Conservation (phyloP, 64 coral and sea anemone genomes). For the Platygyra sinensis region DNA sequence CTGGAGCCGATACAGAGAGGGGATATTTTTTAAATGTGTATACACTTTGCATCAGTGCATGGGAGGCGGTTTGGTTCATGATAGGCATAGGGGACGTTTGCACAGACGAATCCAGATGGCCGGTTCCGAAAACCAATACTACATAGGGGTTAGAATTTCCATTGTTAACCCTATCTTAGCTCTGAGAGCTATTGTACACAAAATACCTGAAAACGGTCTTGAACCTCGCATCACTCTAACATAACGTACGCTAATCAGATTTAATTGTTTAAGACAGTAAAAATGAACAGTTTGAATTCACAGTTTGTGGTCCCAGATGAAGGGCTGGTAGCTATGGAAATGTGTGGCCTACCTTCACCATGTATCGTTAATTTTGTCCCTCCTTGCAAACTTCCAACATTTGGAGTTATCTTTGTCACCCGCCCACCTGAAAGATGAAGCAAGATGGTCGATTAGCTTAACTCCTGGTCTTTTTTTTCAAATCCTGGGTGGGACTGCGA, state of each 20-base stretch:
- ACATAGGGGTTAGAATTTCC: not conserved
- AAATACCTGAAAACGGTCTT: not conserved
- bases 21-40: not conserved
- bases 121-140: not conserved
- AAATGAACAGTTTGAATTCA: no score
- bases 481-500: not conserved
- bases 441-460: not conserved
- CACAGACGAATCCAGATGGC: not conserved
- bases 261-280: no score
- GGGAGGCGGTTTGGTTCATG: no score
- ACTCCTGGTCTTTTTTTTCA: not conserved
- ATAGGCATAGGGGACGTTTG: not conserved
- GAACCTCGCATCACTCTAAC: no score
- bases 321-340: no score
- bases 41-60: not conserved
- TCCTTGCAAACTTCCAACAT: constrained; percentile 49
- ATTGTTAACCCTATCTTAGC: constrained; percentile 10
- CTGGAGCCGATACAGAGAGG: not conserved
- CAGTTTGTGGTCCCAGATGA: not conserved
- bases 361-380: constrained; percentile 53
- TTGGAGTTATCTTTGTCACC: constrained; percentile 37
- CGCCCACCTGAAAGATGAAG: constrained; percentile 37
- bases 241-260: no score
- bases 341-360: constrained; percentile 34
- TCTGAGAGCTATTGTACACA: not conserved